phyloP scores from a whole-genome alignment of 2,113 vertebrate genomes.

The Bombycilla garrulus region DNA sequence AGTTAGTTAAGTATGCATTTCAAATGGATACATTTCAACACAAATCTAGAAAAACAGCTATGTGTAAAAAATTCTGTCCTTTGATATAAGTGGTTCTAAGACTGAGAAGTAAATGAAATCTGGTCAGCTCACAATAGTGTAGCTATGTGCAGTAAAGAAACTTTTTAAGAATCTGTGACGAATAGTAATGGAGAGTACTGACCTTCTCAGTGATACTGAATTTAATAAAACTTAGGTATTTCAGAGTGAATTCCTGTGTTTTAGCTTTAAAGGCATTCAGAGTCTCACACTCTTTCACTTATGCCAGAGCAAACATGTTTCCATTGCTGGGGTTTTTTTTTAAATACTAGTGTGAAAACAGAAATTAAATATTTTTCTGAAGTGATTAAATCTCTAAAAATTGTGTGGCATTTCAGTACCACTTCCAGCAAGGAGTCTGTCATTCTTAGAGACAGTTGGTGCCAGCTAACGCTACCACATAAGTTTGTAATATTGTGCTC shows the following conservation, averaged over 20 bases:
- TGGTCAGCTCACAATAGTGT: not conserved
- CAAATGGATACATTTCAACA: not conserved
- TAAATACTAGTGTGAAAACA: constrained; percentile 9
- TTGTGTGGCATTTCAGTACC: not conserved
- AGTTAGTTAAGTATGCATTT: not conserved
- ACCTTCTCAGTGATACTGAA: not conserved
- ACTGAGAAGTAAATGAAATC: not conserved
- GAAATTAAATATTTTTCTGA: constrained; percentile 33
- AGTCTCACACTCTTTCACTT: not conserved
- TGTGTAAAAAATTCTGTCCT: not conserved
- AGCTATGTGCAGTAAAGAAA: not conserved
- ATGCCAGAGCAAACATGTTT: constrained; percentile 41
- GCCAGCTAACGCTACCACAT: not conserved
- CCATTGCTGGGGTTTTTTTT: not conserved
- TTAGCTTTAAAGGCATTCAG: not conserved
- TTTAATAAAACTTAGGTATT: not conserved
- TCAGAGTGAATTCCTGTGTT: not conserved
- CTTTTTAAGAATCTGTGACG: not conserved
- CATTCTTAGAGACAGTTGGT: not conserved
- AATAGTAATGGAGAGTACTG: not conserved
- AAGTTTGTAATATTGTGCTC: not conserved
- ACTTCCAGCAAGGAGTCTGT: constrained; percentile 10
- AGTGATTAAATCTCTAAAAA: constrained; percentile 23
- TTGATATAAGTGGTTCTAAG: not conserved
- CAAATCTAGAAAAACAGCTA: not conserved